Evolutionary conservation across 1,140 invertebrate genomes (phyloP).

Genomic region (Chlorops oryzae): DNA sequence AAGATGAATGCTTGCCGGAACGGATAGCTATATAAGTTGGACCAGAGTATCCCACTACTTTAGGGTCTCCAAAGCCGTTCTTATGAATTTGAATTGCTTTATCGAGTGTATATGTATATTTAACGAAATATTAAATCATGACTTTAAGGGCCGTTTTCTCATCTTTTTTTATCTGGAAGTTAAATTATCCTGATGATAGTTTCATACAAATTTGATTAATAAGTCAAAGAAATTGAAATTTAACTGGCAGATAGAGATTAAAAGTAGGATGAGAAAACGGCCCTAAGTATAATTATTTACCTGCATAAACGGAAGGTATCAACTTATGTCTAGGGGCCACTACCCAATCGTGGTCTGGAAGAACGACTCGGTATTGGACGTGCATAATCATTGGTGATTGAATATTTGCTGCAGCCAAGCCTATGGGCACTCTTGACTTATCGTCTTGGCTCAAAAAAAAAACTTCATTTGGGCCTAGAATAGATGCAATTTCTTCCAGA

Average conservation of each 20-base stretch:
- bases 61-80: conserved; percentile 27
- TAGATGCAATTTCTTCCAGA: conserved; percentile 20
- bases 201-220: too few relatives aligned
- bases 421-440: conserved; percentile 47
- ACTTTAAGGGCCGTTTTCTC: too few relatives aligned
- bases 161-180: too few relatives aligned
- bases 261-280: too few relatives aligned
- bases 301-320: conserved; percentile 42
- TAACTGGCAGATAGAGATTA: too few relatives aligned
- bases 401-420: conserved; percentile 46
- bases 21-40: conserved; percentile 48
- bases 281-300: too few relatives aligned
- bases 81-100: conserved; percentile 23
- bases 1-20: conserved; percentile 37
- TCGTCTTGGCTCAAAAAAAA: conserved; percentile 42
- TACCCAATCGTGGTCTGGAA: conserved; percentile 49
- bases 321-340: conserved; percentile 42
- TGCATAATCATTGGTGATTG: conserved; percentile 42
- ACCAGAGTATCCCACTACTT: conserved; percentile 42
- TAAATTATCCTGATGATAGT: too few relatives aligned
- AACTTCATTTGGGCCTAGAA: conserved; percentile 26
- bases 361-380: conserved; percentile 39
- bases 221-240: too few relatives aligned
- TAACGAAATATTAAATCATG: too few relatives aligned
- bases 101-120: too few relatives aligned